Conservation (phyloP, 2,888 invertebrate genomes). For the Cheilosia pagana region DNA sequence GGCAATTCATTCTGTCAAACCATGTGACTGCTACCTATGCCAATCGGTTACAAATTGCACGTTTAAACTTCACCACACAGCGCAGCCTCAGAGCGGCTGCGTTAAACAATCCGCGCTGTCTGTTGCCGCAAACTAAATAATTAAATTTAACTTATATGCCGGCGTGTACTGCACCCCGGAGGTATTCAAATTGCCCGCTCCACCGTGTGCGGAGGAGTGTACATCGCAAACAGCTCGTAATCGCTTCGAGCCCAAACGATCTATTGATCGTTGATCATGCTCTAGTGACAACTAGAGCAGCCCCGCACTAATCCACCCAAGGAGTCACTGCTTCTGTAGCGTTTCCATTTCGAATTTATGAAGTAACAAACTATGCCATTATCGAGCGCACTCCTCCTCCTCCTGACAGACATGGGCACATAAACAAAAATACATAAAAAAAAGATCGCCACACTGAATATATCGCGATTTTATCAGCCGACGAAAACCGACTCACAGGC, state of each 20-base stretch:
- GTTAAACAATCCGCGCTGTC: slow-evolving; percentile 58
- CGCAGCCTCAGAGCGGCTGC: slow-evolving; percentile 49
- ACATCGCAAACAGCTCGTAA: slow-evolving; percentile 52
- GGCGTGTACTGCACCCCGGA: slow-evolving; percentile 41
- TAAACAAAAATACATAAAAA: slow-evolving; percentile 19
- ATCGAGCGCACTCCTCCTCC: slow-evolving; percentile 57
- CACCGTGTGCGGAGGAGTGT: slow-evolving; percentile 50
- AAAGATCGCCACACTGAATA: slow-evolving; percentile 22
- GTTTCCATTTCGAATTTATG: slow-evolving; percentile 43
- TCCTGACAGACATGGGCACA: slow-evolving; percentile 42
- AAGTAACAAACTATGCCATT: slow-evolving; percentile 54
- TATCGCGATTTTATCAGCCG: slow-evolving; percentile 65
- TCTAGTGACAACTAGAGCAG: slow-evolving; percentile 58
- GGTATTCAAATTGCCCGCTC: slow-evolving; percentile 41
- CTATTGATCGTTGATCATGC: slow-evolving; percentile 54
- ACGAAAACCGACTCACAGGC: slow-evolving; percentile 42
- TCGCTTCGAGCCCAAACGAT: slow-evolving; percentile 30
- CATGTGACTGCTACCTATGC: slow-evolving; percentile 22
- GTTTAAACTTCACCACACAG: slow-evolving; percentile 52
- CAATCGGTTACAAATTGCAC: slow-evolving; percentile 56
- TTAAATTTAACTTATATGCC: slow-evolving; percentile 72
- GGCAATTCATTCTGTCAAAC: slow-evolving; percentile 53
- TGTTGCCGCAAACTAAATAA: slow-evolving; percentile 72
- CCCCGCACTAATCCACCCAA: slow-evolving; percentile 28
- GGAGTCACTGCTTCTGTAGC: slow-evolving; percentile 44